phyloP scores from a whole-genome alignment of 2,888 invertebrate genomes.

The Lysandra coridon region DNA sequence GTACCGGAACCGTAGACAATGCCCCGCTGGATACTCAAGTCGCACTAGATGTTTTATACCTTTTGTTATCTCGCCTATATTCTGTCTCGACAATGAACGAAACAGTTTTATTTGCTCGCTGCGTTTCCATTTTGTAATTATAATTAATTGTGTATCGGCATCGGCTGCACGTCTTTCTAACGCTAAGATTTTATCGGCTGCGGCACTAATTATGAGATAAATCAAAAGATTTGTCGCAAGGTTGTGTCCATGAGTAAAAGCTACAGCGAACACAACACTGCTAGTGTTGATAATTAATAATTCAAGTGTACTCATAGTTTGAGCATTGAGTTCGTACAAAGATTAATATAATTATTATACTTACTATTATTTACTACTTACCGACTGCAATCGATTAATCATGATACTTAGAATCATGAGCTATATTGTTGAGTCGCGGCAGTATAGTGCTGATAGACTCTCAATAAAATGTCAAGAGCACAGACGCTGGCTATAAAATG shows the following conservation, averaged over 20 bases:
- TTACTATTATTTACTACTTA: not conserved
- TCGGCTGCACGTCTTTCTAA: not conserved
- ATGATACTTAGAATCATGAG: conserved; percentile 18
- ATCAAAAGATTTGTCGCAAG: conserved; percentile 18
- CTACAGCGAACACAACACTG: not conserved
- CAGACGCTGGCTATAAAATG: not conserved
- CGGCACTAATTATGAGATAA: not conserved
- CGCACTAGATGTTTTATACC: conserved; percentile 50
- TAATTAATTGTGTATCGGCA: not conserved
- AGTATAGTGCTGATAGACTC: not conserved
- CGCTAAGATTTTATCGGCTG: not conserved
- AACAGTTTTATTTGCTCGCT: conserved; percentile 12
- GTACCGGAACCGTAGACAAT: conserved; percentile 66
- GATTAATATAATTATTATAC: not conserved
- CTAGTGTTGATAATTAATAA: not conserved
- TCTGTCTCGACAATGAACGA: conserved; percentile 39
- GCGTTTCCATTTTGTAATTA: conserved; percentile 8
- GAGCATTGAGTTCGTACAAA: not conserved
- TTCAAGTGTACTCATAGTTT: not conserved
- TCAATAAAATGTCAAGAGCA: conserved; percentile 20
- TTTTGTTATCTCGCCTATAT: conserved; percentile 59
- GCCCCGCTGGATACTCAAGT: conserved; percentile 48
- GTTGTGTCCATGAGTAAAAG: not conserved
- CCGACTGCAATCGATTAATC: not conserved
- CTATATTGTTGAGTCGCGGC: not conserved